These are phyloP conservation scores for Penaeus indicus DNA, from an alignment of 1,140 invertebrate species.

Conservation along the genomic window DNA sequence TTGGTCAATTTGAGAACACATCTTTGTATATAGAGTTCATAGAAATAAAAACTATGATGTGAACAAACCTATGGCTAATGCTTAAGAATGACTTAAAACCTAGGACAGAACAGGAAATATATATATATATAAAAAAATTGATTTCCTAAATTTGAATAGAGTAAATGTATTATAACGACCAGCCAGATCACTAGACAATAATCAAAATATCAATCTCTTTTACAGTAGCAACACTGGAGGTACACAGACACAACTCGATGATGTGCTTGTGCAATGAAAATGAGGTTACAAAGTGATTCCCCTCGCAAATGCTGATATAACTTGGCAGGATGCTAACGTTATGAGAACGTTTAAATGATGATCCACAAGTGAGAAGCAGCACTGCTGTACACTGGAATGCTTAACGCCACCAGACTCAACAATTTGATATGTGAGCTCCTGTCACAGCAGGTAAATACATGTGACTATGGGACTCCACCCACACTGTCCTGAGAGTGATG, in stretches of 20 bases:
- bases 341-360: slow-evolving; percentile 46
- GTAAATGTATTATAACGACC: slow-evolving; percentile 54
- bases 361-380: slow-evolving; percentile 53
- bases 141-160: slow-evolving; percentile 54
- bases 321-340: slow-evolving; percentile 60
- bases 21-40: slow-evolving; percentile 56
- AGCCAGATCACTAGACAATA: slow-evolving; percentile 51
- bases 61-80: slow-evolving; percentile 60
- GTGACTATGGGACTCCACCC: slow-evolving; percentile 16
- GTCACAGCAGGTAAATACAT: slow-evolving; percentile 49
- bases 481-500: slow-evolving; percentile 19
- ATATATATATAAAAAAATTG: slow-evolving; percentile 44
- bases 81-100: slow-evolving; percentile 60
- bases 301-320: slow-evolving; percentile 54
- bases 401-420: slow-evolving; percentile 56
- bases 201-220: slow-evolving; percentile 55
- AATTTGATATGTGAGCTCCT: slow-evolving; percentile 60
- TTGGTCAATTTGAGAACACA: slow-evolving; percentile 61
- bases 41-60: slow-evolving; percentile 47
- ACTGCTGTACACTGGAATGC: slow-evolving; percentile 54
- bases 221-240: slow-evolving; percentile 52
- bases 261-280: slow-evolving; percentile 54
- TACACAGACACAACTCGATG: slow-evolving; percentile 57
- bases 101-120: slow-evolving; percentile 57
- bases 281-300: slow-evolving; percentile 45